Base-by-base conservation (phyloP, 2,797 vertebrate species). In the Microtus californicus region DNA sequence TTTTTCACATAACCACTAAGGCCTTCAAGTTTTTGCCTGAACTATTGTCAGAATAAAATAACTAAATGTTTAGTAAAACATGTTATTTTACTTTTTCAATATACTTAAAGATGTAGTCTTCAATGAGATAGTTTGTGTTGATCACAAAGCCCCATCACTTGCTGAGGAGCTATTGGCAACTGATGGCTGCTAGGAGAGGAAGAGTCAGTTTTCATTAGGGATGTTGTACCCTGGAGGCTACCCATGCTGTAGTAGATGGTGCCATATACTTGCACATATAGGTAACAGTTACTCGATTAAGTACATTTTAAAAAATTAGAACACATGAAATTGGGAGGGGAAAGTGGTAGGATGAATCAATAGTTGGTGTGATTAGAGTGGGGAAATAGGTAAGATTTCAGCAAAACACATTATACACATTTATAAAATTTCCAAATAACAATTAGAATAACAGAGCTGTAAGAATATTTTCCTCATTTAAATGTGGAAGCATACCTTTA, bases 71-170 rank as follows among this genome's bases (percentile, higher is more conserved):
- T 14, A 61, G 29, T 43, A 31, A 13, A 65, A n/a, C 5, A 78
- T 2, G 65, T 87, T 91, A 27, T 90, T 88, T 74, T 71, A n/a
- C 54, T 7, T 43, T 82, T 45, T n/a, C 31, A 90, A 12, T 63
- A n/a, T 15, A 82, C 54, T 31, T 92, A 69, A 61, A 74, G 67
- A 89, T 48, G 21, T 25, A 80, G 45, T 90, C 9, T 90, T 93
- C 54, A 78, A 23, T 82, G 37, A 59, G 92, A 23, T 61, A n/a
- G 61, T 81, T 86, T 95, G n/a, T 63, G 81, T 90, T 93, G 92
- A 25, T 48, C 19, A 85, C 21, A 65, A 48, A 67, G 9, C 12
- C 19, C 19, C 6, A 48, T 21, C 31, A 6, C 9, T 48, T n/a
- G 19, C 31, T 85, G 61, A 48, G 43, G 63, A 48, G 43, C 17